phyloP scores from a whole-genome alignment of 2,113 vertebrate species.

The Podarcis cretensis region DNA sequence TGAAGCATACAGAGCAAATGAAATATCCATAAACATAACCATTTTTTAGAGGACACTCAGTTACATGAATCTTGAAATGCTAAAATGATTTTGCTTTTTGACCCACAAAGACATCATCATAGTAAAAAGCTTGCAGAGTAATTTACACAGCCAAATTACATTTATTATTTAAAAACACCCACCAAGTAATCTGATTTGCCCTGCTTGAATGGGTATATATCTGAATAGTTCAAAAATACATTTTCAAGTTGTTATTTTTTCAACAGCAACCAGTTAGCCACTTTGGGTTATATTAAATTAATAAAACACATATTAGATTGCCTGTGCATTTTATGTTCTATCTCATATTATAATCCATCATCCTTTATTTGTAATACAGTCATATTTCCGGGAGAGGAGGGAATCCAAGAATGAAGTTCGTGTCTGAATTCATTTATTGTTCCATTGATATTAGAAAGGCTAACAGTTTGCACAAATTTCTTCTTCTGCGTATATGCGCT shows the following conservation, averaged over 20 bases:
- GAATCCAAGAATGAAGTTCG: background rate
- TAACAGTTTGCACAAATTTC: conserved; percentile 29
- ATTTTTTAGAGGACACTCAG: conserved; percentile 20
- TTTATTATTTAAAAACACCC: conserved; percentile 28
- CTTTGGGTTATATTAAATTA: conserved; percentile 29
- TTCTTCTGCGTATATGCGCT: background rate
- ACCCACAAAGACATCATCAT: conserved; percentile 50
- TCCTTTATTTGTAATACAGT: background rate
- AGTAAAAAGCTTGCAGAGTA: conserved; percentile 26
- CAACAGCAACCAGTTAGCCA: conserved; percentile 9
- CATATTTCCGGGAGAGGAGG: background rate
- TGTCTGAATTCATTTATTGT: background rate
- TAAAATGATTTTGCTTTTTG: conserved; percentile 27
- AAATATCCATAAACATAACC: background rate
- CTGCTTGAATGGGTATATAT: background rate
- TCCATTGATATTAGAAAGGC: background rate
- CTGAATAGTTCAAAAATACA: conserved; percentile 60
- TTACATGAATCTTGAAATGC: conserved; percentile 6
- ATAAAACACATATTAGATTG: conserved; percentile 25
- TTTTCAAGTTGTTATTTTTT: conserved; percentile 43
- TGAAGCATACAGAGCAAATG: too few relatives aligned
- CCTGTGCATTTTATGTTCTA: background rate
- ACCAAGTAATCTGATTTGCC: conserved; percentile 13
- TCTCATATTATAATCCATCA: background rate
- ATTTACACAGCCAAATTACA: conserved; percentile 45